phyloP scores from a whole-genome alignment of 2,797 vertebrate species.

The Oreochromis grahami region DNA sequence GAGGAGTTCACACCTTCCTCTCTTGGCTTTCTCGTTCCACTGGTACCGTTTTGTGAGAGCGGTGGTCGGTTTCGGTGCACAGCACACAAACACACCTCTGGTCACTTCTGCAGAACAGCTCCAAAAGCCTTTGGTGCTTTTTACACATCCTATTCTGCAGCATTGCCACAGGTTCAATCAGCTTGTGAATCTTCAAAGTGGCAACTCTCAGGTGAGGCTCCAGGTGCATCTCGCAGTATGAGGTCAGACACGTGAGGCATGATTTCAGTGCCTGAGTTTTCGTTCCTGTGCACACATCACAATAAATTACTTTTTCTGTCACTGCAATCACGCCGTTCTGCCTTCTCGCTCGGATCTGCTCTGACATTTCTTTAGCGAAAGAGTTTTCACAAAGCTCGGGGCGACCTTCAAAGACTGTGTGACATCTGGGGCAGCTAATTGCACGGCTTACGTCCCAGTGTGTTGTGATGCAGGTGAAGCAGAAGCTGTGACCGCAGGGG shows the following conservation, averaged over 20 bases:
- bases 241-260: constrained; percentile 68
- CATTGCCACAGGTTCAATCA: constrained; percentile 55
- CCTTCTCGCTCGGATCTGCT: constrained; percentile 49
- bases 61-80: constrained; percentile 73
- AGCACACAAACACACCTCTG: constrained; percentile 73
- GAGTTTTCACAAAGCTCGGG: constrained; percentile 68
- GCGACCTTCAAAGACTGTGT: constrained; percentile 27
- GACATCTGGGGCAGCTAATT: constrained; percentile 66
- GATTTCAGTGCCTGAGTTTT: constrained; percentile 55
- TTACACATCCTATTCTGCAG: constrained; percentile 72
- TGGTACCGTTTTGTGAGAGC: constrained; percentile 62
- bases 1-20: constrained; percentile 53
- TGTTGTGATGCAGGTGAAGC: constrained; percentile 60
- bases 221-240: constrained; percentile 69
- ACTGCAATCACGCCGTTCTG: not conserved
- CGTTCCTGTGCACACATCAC: constrained; percentile 54
- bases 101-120: constrained; percentile 77
- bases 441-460: constrained; percentile 40
- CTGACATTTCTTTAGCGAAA: constrained; percentile 70
- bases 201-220: constrained; percentile 60
- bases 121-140: constrained; percentile 70
- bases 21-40: constrained; percentile 70
- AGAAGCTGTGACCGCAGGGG: constrained; percentile 77
- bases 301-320: not conserved
- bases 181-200: constrained; percentile 59